A percentile compares a stretch with the other conserved stretches of the same genome.
Conservation (phyloP, 2,797 vertebrate species). For the Fundulus diaphanus region DNA sequence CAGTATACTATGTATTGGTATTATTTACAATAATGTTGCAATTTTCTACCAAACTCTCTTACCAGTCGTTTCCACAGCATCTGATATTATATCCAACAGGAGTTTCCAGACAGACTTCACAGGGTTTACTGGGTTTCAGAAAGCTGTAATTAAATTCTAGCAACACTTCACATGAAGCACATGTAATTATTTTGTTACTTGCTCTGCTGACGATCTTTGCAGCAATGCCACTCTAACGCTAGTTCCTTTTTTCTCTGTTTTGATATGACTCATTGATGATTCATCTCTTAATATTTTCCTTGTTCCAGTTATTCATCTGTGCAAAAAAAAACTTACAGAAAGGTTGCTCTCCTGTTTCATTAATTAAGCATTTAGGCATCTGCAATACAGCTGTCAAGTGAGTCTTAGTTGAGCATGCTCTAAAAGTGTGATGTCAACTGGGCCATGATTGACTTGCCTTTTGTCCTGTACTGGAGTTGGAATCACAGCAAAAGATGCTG, state of each 20-base stretch:
- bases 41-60: background rate
- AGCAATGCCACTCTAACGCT: background rate
- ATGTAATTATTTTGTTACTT: background rate
- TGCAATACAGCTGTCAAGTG: background rate
- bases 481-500: constrained; percentile 1
- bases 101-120: background rate
- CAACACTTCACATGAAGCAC: background rate
- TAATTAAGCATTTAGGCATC: background rate
- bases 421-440: no score
- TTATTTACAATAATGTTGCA: no score
- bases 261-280: background rate
- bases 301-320: background rate
- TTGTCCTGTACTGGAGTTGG: background rate
- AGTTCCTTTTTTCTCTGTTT: background rate
- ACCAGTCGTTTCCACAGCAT: background rate
- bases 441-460: background rate
- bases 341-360: background rate
- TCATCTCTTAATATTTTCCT: background rate
- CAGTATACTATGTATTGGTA: no score
- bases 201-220: background rate
- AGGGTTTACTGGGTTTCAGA: background rate
- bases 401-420: no score
- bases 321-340: background rate
- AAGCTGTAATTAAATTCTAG: background rate
- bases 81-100: background rate